phyloP scores from a whole-genome alignment of 1,140 invertebrate species.

The Spodoptera litura region DNA sequence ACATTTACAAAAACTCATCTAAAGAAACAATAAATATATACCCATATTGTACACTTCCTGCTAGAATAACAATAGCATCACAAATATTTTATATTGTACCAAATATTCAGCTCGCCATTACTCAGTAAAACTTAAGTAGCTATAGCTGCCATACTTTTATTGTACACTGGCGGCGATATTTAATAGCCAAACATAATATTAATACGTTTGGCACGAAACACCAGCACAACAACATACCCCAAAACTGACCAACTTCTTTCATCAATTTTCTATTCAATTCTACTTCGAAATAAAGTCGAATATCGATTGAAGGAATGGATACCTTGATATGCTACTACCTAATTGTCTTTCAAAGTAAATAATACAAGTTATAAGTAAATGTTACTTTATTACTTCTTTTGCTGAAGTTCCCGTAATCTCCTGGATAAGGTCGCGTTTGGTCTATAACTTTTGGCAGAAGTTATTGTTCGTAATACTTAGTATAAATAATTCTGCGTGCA shows the following conservation, averaged over 20 bases:
- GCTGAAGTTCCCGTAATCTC: constrained; percentile 8
- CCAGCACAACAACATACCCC: no score
- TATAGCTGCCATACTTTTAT: not conserved
- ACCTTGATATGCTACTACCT: no score
- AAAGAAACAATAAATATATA: no score
- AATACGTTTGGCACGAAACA: not conserved
- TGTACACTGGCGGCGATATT: constrained; percentile 14
- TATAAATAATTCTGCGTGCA: not conserved
- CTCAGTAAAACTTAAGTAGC: not conserved
- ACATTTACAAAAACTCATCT: no score
- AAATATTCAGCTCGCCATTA: not conserved
- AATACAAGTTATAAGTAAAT: constrained; percentile 1
- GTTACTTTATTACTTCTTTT: constrained; percentile 7
- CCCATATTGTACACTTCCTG: no score
- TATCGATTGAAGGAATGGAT: no score
- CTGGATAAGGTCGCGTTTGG: not conserved
- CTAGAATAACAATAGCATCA: not conserved
- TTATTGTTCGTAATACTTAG: not conserved
- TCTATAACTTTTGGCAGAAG: not conserved
- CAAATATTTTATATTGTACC: not conserved
- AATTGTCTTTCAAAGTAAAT: not conserved
- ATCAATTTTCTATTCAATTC: no score
- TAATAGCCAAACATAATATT: not conserved
- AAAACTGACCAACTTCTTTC: no score
- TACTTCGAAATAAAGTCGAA: no score